A percentile compares a stretch with the other conserved stretches of the same genome.
Conservation (phyloP, 2,797 vertebrate species). For the Carcharodon carcharias region DNA sequence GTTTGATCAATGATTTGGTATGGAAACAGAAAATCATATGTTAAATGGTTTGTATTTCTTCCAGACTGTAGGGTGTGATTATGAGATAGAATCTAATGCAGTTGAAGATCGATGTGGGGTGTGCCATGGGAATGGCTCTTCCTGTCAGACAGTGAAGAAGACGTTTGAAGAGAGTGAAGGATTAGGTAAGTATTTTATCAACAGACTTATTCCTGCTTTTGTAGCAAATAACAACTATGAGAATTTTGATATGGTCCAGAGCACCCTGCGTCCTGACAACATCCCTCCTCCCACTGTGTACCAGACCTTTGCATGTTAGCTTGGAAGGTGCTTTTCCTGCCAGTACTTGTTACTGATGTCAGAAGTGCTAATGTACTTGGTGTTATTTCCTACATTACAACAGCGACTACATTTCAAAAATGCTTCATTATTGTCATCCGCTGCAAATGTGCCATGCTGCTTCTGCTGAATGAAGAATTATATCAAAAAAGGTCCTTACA, state of each 20-base stretch:
- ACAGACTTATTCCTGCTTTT: not conserved
- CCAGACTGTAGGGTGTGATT: conserved; percentile 90
- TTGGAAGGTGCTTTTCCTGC: not conserved
- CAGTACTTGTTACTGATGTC: not conserved
- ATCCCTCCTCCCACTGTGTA: not conserved
- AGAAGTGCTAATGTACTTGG: not conserved
- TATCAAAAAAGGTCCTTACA: not conserved
- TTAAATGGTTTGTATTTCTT: conserved; percentile 38
- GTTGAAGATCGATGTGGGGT: conserved; percentile 88
- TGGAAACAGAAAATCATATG: not conserved
- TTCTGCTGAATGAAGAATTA: not conserved
- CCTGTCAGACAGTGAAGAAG: conserved; percentile 76
- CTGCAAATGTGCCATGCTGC: not conserved
- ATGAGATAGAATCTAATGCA: conserved; percentile 87
- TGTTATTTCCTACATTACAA: not conserved
- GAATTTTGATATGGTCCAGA: not conserved
- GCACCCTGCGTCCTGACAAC: not conserved
- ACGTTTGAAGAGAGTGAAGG: conserved; percentile 75
- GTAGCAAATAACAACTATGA: not conserved
- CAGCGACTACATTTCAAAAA: not conserved
- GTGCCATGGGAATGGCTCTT: conserved; percentile 81
- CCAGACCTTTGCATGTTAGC: not conserved
- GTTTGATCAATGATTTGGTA: not conserved
- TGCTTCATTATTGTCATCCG: not conserved
- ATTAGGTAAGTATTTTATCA: conserved; percentile 63